Evolutionary conservation across 2,888 invertebrate species (phyloP).

Genomic region (Brachyptera putata): DNA sequence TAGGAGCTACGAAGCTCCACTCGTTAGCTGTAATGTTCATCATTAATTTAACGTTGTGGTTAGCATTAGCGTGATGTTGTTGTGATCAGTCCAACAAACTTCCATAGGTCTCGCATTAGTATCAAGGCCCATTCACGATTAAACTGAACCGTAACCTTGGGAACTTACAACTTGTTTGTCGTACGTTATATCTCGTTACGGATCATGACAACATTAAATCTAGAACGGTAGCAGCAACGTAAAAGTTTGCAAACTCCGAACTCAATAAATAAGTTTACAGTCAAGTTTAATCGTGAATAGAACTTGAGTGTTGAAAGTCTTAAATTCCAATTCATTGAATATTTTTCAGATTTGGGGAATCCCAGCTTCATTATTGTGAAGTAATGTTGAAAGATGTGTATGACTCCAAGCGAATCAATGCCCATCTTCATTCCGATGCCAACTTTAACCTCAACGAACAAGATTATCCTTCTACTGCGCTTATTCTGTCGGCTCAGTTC

Average conservation of each 20-base stretch:
- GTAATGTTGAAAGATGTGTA: slow-evolving; percentile 97
- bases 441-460: slow-evolving; percentile 42
- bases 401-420: slow-evolving; percentile 91
- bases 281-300: too few relatives aligned
- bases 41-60: not conserved
- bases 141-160: too few relatives aligned
- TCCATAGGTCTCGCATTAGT: too few relatives aligned
- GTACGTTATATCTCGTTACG: too few relatives aligned
- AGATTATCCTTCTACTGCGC: slow-evolving; percentile 66
- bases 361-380: slow-evolving; percentile 95
- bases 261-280: not conserved
- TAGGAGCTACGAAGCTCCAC: too few relatives aligned
- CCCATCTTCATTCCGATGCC: slow-evolving; percentile 72
- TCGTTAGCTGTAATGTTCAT: too few relatives aligned
- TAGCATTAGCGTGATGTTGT: not conserved
- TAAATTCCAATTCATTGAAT: too few relatives aligned
- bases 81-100: not conserved
- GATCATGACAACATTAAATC: too few relatives aligned
- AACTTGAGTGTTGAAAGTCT: not conserved
- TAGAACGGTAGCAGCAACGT: too few relatives aligned
- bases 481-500: slow-evolving; percentile 96
- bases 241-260: too few relatives aligned
- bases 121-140: too few relatives aligned
- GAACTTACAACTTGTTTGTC: too few relatives aligned
- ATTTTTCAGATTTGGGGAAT: slow-evolving; percentile 88